phyloP scores from a whole-genome alignment of 2,113 vertebrate genomes.

The Phainopepla nitens region DNA sequence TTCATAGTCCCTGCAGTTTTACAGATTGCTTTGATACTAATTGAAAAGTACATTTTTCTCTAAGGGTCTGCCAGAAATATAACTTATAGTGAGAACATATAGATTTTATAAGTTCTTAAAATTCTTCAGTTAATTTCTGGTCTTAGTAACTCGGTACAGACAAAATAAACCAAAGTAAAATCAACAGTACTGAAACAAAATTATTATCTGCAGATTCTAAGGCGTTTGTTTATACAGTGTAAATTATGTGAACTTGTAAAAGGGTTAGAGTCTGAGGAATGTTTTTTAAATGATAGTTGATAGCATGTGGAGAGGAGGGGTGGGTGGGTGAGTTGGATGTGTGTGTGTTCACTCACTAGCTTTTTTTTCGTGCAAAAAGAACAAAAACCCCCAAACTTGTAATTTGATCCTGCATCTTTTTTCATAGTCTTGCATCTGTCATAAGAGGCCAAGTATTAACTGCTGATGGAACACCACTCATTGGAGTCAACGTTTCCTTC shows the following conservation, averaged over 20 bases:
- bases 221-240: conserved; percentile 43
- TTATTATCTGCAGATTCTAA: conserved; percentile 18
- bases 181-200: conserved; percentile 14
- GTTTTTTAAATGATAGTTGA: conserved; percentile 40
- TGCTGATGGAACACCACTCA: conserved; percentile 93
- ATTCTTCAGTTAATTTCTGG: conserved; percentile 58
- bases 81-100: conserved; percentile 16
- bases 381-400: neutral
- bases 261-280: conserved; percentile 17
- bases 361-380: conserved; percentile 21
- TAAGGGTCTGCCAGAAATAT: conserved; percentile 47
- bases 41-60: conserved; percentile 70
- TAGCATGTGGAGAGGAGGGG: neutral
- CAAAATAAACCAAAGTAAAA: conserved; percentile 38
- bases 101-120: conserved; percentile 45
- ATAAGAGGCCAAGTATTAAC: conserved; percentile 96
- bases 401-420: conserved; percentile 62
- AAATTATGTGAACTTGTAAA: conserved; percentile 62
- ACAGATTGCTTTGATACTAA: conserved; percentile 73
- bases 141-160: conserved; percentile 30
- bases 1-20: conserved; percentile 66
- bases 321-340: neutral
- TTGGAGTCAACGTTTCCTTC: conserved; percentile 98
- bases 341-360: neutral
- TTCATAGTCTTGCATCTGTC: conserved; percentile 88